Conservation (phyloP, 1,140 invertebrate species). For the Sipha flava region DNA sequence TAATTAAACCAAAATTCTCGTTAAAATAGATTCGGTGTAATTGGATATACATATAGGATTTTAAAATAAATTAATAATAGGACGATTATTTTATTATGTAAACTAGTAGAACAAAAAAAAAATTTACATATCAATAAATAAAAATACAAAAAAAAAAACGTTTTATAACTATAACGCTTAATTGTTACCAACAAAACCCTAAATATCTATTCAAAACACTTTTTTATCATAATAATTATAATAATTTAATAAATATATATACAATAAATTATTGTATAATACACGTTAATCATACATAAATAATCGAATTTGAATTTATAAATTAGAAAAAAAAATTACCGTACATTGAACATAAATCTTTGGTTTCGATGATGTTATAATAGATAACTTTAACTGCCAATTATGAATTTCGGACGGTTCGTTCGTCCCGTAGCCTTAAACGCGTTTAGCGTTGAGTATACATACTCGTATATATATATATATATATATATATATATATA, state of each 20-base stretch:
- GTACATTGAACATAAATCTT: slow-evolving; percentile 9
- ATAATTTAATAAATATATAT: neutral
- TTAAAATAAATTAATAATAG: slow-evolving; percentile 24
- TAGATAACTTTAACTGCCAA: neutral
- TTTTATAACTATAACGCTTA: slow-evolving; percentile 16
- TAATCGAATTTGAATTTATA: neutral
- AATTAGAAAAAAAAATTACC: neutral
- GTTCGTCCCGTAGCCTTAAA: neutral
- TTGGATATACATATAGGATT: neutral
- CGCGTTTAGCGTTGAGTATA: neutral
- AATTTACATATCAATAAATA: neutral
- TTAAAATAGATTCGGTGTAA: slow-evolving; percentile 2
- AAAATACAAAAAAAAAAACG: slow-evolving; percentile 5
- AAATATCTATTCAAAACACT: slow-evolving; percentile 24
- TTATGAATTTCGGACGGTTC: neutral
- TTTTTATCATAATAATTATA: neutral
- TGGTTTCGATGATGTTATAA: slow-evolving; percentile 5
- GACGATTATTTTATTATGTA: slow-evolving; percentile 17
- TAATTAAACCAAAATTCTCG: neutral
- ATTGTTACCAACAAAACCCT: slow-evolving; percentile 27
- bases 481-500: too few species aligned
- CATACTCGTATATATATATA: neutral
- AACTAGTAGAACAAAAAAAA: neutral
- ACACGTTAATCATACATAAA: neutral
- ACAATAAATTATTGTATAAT: neutral